A percentile compares a stretch with the other conserved stretches of the same genome.
phyloP scores from a whole-genome alignment of 2,797 vertebrate genomes.

The Pseudomugil gertrudae region DNA sequence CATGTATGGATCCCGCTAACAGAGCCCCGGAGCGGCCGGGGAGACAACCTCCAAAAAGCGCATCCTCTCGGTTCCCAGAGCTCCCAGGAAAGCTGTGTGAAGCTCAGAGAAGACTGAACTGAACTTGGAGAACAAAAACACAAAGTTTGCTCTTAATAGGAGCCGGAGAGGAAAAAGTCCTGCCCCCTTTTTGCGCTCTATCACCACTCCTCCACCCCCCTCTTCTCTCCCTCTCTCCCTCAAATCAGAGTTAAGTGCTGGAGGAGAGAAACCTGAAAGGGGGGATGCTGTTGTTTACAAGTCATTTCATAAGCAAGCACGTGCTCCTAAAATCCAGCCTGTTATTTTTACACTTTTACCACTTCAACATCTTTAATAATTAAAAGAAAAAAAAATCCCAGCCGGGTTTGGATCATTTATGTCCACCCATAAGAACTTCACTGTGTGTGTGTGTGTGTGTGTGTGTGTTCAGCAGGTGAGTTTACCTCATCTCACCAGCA shows the following conservation, averaged over 20 bases:
- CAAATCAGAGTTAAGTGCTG: slow-evolving; percentile 69
- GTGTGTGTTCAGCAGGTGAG: too few species aligned
- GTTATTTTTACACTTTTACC: slow-evolving; percentile 62
- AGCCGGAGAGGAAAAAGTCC: slow-evolving; percentile 78
- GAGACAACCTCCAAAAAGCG: slow-evolving; percentile 64
- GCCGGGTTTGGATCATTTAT: slow-evolving; percentile 73
- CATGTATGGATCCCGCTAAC: slow-evolving; percentile 67
- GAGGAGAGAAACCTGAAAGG: slow-evolving; percentile 64
- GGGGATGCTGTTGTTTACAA: slow-evolving; percentile 7
- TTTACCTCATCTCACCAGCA: slow-evolving; percentile 17
- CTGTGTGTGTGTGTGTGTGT: too few species aligned
- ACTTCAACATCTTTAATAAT: slow-evolving; percentile 72
- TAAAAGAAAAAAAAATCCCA: slow-evolving; percentile 45
- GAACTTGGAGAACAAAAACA: slow-evolving; percentile 86
- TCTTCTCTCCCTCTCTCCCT: slow-evolving; percentile 42
- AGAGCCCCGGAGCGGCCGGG: slow-evolving; percentile 21
- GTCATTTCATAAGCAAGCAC: neutral
- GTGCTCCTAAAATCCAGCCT: slow-evolving; percentile 22
- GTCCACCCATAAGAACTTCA: slow-evolving; percentile 60
- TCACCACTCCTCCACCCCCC: slow-evolving; percentile 69
- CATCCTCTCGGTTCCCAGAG: slow-evolving; percentile 70
- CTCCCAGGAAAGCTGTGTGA: slow-evolving; percentile 42
- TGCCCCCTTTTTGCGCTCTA: slow-evolving; percentile 82
- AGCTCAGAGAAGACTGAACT: slow-evolving; percentile 68
- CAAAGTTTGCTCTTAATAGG: slow-evolving; percentile 87